A percentile compares a stretch with the other conserved stretches of the same genome.
Conservation (phyloP, 2,797 vertebrate species). For the Atherinosoma microstoma region DNA sequence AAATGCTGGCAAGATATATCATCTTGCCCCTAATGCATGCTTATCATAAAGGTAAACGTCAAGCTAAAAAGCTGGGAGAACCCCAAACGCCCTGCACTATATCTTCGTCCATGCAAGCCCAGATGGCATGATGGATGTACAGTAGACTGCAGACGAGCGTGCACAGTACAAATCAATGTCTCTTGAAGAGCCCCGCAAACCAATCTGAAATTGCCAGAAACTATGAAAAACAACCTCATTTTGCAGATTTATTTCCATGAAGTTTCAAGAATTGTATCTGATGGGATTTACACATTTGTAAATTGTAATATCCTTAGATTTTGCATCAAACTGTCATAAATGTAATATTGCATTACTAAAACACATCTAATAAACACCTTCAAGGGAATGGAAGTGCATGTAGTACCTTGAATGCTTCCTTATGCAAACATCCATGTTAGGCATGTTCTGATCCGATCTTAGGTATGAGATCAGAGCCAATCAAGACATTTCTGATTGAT, state of each 20-base stretch:
- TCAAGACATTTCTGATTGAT: neutral
- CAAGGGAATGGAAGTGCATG: neutral
- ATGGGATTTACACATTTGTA: neutral
- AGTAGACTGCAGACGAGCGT: constrained; percentile 37
- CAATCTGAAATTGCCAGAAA: constrained; percentile 25
- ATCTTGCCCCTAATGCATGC: constrained; percentile 33
- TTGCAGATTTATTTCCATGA: neutral
- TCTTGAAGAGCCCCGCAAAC: constrained; percentile 34
- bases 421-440: neutral
- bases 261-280: neutral
- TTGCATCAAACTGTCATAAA: neutral
- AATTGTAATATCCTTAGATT: neutral
- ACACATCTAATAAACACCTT: neutral
- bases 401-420: neutral
- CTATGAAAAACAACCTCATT: constrained; percentile 27
- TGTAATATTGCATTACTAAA: neutral
- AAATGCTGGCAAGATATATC: constrained; percentile 42
- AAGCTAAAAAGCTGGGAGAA: constrained; percentile 52
- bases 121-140: constrained; percentile 53
- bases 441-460: neutral
- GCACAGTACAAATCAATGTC: constrained; percentile 53
- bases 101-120: constrained; percentile 7
- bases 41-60: constrained; percentile 49
- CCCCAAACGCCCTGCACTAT: constrained; percentile 28
- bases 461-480: neutral